Conservation (phyloP, 2,113 vertebrate genomes). For the Coracopsis vasa region DNA sequence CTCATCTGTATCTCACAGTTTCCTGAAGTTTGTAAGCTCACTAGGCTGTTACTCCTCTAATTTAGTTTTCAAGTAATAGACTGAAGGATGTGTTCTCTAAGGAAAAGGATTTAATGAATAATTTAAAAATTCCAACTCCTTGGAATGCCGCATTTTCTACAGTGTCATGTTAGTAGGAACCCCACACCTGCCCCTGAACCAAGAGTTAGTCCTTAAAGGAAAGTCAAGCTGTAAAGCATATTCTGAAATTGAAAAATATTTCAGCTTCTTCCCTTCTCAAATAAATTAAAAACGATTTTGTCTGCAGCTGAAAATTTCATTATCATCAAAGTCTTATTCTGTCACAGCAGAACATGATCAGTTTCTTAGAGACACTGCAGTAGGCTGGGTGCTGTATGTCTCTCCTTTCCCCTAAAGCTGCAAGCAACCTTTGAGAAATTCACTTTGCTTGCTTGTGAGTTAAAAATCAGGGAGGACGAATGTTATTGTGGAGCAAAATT, state of each 20-base stretch:
- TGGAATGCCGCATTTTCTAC: neutral
- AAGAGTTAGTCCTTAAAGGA: neutral
- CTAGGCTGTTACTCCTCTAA: neutral
- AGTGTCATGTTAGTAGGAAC: neutral
- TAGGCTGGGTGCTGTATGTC: neutral
- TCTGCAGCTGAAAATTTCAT: slow-evolving; percentile 51
- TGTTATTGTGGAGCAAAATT: neutral
- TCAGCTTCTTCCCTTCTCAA: slow-evolving; percentile 26
- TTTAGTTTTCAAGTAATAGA: neutral
- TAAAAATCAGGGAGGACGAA: neutral
- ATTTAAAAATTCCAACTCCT: neutral
- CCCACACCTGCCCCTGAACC: neutral
- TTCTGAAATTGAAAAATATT: slow-evolving; percentile 11
- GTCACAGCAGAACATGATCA: slow-evolving; percentile 55
- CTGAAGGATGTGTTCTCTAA: neutral
- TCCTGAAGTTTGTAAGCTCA: neutral
- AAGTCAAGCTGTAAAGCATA: neutral
- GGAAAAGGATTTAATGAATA: neutral
- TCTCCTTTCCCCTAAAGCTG: neutral
- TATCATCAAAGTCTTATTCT: slow-evolving; percentile 56
- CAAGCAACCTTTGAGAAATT: slow-evolving; percentile 20
- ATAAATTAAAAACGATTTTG: slow-evolving; percentile 57
- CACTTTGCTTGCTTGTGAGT: neutral
- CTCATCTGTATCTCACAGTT: neutral
- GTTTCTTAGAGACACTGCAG: slow-evolving; percentile 37